Evolutionary conservation across 2,113 vertebrate species (phyloP).

Genomic region (Pomatorhinus ruficollis): DNA sequence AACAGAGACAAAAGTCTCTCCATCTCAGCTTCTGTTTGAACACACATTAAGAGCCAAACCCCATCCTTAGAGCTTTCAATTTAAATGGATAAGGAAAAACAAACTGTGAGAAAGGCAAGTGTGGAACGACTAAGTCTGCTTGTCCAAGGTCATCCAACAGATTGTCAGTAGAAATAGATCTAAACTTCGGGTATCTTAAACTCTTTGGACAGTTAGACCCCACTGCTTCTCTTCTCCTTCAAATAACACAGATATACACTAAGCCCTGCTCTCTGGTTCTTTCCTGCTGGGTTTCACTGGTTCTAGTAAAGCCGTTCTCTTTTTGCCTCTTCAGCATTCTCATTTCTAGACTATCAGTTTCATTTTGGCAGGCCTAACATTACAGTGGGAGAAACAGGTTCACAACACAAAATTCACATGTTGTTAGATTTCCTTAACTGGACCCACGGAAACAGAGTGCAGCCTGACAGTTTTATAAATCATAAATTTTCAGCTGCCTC

Average conservation of each 20-base stretch:
- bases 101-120: background rate
- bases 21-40: slow-evolving; percentile 14
- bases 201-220: background rate
- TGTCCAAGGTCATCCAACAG: background rate
- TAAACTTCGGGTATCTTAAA: background rate
- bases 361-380: background rate
- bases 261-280: background rate
- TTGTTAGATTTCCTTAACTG: slow-evolving; percentile 18
- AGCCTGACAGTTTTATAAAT: background rate
- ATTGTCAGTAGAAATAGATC: background rate
- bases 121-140: background rate
- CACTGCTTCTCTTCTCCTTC: background rate
- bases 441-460: background rate
- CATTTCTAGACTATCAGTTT: background rate
- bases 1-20: background rate
- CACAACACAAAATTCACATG: background rate
- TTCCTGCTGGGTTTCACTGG: background rate
- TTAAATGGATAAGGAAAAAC: slow-evolving; percentile 11
- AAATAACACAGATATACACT: background rate
- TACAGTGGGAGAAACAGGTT: background rate
- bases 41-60: background rate
- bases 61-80: background rate
- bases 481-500: background rate
- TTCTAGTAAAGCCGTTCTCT: background rate
- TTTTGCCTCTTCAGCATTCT: background rate